Evolutionary conservation across 2,888 invertebrate species (phyloP).

Genomic region (Perizoma affinitatum): DNA sequence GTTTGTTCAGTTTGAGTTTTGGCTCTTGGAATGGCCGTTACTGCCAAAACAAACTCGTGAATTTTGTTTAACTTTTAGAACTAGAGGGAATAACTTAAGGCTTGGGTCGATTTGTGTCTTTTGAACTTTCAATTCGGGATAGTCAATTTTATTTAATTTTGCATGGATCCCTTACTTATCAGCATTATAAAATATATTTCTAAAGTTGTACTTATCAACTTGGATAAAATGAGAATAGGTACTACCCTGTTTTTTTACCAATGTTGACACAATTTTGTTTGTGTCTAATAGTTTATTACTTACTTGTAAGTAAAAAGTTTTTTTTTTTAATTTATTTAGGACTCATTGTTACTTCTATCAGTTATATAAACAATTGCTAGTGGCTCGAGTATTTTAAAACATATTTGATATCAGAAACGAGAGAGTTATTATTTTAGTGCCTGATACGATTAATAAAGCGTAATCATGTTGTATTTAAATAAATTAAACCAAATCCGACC

Average conservation of each 20-base stretch:
- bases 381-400: slow-evolving; percentile 23
- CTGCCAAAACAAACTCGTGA: slow-evolving; percentile 25
- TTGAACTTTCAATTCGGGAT: not conserved
- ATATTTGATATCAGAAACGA: not conserved
- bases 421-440: too few species aligned
- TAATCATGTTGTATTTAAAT: too few species aligned
- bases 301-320: too few species aligned
- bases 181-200: too few species aligned
- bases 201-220: not conserved
- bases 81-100: not conserved
- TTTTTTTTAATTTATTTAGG: slow-evolving; percentile 31
- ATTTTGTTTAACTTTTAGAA: slow-evolving; percentile 15
- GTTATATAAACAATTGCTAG: slow-evolving; percentile 32
- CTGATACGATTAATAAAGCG: too few species aligned
- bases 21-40: slow-evolving; percentile 13
- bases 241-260: slow-evolving; percentile 2
- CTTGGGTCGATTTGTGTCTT: not conserved
- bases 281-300: slow-evolving; percentile 20
- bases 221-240: not conserved
- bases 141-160: too few species aligned
- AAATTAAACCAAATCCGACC: too few species aligned
- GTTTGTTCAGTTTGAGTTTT: slow-evolving; percentile 23
- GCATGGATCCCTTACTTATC: too few species aligned
- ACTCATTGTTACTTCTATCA: slow-evolving; percentile 30
- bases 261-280: slow-evolving; percentile 33